Conservation (phyloP, 2,113 vertebrate species). For the Sceloporus undulatus region DNA sequence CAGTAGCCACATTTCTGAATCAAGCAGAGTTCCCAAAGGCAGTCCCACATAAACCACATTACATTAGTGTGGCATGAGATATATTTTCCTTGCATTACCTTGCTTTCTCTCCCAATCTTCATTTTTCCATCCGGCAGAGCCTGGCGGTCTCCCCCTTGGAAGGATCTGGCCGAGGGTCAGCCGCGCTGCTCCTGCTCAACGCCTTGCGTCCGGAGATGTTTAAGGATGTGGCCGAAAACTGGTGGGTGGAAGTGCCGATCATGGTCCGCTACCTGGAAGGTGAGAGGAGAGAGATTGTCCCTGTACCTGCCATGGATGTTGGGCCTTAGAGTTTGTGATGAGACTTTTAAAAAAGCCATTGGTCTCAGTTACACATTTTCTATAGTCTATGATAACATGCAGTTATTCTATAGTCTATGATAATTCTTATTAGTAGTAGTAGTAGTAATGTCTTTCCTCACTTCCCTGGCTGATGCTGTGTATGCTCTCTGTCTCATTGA, state of each 20-base stretch:
- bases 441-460: background rate
- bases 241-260: slow-evolving; percentile 31
- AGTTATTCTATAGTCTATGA: too few species aligned
- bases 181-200: background rate
- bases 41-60: background rate
- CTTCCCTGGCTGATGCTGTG: background rate
- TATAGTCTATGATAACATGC: too few species aligned
- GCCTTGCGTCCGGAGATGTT: slow-evolving; percentile 10
- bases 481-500: background rate
- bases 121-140: background rate
- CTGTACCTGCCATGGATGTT: background rate
- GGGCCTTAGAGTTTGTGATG: background rate
- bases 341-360: background rate
- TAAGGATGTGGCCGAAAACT: background rate
- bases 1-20: too few species aligned
- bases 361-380: too few species aligned
- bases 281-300: background rate
- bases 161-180: background rate
- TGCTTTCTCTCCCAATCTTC: background rate
- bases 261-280: slow-evolving; percentile 15
- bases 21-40: background rate
- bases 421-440: too few species aligned
- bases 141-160: slow-evolving; percentile 10
- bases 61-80: background rate
- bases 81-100: background rate